Evolutionary conservation across 2,888 invertebrate genomes (phyloP), one percentile per base, ranked within the genome.

Genomic region (Chromoteleia sp.): DNA sequence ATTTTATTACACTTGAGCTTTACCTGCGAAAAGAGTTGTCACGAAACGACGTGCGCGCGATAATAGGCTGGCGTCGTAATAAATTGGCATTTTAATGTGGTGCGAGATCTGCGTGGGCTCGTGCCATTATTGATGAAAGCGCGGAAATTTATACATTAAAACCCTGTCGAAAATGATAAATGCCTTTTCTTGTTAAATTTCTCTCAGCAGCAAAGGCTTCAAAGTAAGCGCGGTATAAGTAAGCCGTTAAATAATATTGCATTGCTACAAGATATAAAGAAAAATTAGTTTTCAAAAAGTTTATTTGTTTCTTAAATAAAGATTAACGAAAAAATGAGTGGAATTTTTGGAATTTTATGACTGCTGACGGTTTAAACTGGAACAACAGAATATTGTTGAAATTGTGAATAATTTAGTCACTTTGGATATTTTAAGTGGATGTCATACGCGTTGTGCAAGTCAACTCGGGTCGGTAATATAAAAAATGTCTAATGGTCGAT

Each of bases 1-100:
- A 89, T 88, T 89, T 89, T 89, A 88, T 89, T 89, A 88, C 87
- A 82, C 83, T 85, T 83, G 82, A 84, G 83, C 84, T 84, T 85
- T 81, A 65, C 65, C 29, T 21, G 68, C 77, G 76, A 71, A 85
- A 84, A 85, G 82, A 84, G 83, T 84, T 77, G 85, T 85, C 84
- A 83, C 74, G 77, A 65, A 43, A 50, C 45, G 73, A 73, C 29
- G 83, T 79, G 73, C 17, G 30, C 43, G 52, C 45, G 19, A 59
- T 78, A 84, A 73, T 71, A 56, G 68, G 43, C 17, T 68, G 65
- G 70, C 48, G 73, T 79, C 71, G 75, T 84, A 82, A 84, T 83
- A 84, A 84, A 83, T 83, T 84, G 83, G 82, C 81, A 82, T 81
- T 84, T 75, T 83, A 33, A 56, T 29, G 68, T 14, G 67, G 39